These are phyloP conservation scores for Eupithecia dodoneata DNA, from an alignment of 2,888 invertebrate species.

Conservation along the genomic window DNA sequence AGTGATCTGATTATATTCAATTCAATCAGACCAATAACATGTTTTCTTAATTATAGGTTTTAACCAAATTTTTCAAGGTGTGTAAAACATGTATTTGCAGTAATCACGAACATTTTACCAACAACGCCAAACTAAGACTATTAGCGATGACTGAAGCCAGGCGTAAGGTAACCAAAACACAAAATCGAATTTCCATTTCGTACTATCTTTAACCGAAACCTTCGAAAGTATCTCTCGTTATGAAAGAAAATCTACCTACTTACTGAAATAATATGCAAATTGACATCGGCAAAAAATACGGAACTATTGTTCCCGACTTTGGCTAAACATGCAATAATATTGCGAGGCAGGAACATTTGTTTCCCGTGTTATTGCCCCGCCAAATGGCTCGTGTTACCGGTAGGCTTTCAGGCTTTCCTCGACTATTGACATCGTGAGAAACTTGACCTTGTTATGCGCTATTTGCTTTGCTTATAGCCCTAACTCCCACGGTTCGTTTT, in stretches of 20 bases:
- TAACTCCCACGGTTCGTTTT: background rate
- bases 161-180: background rate
- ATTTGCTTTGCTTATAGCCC: slow-evolving; percentile 22
- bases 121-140: background rate
- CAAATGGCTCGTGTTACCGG: slow-evolving; percentile 37
- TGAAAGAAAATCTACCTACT: slow-evolving; percentile 1
- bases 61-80: too few species aligned
- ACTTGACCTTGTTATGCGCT: slow-evolving; percentile 33
- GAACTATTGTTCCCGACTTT: slow-evolving; percentile 36
- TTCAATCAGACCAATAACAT: too few species aligned
- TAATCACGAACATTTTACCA: background rate
- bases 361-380: slow-evolving; percentile 35
- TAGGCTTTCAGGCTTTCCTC: slow-evolving; percentile 23
- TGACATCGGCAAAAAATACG: slow-evolving; percentile 7
- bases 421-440: slow-evolving; percentile 33
- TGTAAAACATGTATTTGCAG: background rate
- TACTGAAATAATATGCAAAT: slow-evolving; percentile 11
- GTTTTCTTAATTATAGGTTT: too few species aligned
- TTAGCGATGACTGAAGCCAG: background rate
- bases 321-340: slow-evolving; percentile 40
- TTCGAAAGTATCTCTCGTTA: background rate
- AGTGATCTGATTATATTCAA: background rate
- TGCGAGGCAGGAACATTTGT: slow-evolving; percentile 37
- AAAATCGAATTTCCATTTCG: background rate
- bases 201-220: background rate